Conservation (phyloP, 1,140 invertebrate genomes). For the Trichonephila clavipes region DNA sequence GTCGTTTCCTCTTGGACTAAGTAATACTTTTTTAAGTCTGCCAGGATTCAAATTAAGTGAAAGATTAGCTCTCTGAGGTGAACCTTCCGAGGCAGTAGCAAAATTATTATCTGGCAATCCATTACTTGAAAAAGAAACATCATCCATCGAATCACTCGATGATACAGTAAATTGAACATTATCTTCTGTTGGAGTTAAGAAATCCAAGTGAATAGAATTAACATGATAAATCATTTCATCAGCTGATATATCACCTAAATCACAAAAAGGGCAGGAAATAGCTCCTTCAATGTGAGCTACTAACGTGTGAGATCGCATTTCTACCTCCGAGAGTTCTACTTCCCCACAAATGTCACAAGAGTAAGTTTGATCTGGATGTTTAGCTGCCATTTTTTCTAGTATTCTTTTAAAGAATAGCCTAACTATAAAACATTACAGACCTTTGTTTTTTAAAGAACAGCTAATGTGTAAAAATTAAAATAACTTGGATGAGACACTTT, state of each 20-base stretch:
- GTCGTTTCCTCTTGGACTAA: slow-evolving; percentile 52
- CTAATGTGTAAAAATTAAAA: background rate
- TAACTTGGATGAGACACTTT: background rate
- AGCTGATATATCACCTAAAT: slow-evolving; percentile 86
- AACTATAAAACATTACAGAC: background rate
- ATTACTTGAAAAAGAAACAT: slow-evolving; percentile 64
- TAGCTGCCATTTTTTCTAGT: slow-evolving; percentile 76
- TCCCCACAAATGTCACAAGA: slow-evolving; percentile 91
- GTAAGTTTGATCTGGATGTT: slow-evolving; percentile 81
- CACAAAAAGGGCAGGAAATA: slow-evolving; percentile 90
- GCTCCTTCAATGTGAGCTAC: slow-evolving; percentile 88
- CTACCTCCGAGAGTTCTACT: slow-evolving; percentile 88
- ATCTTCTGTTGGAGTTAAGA: slow-evolving; percentile 84
- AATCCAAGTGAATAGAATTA: slow-evolving; percentile 90
- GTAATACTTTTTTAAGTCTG: slow-evolving; percentile 77
- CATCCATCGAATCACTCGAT: slow-evolving; percentile 78
- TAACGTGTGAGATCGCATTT: slow-evolving; percentile 89
- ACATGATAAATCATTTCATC: slow-evolving; percentile 89
- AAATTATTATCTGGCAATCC: slow-evolving; percentile 56
- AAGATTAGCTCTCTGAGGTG: slow-evolving; percentile 84
- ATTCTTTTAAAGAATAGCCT: background rate
- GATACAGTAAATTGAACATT: slow-evolving; percentile 85
- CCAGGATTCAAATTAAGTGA: slow-evolving; percentile 84
- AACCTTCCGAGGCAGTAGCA: slow-evolving; percentile 79
- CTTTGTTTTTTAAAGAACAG: background rate